Conservation (phyloP, 2,888 invertebrate species). For the Notodonta ziczac region DNA sequence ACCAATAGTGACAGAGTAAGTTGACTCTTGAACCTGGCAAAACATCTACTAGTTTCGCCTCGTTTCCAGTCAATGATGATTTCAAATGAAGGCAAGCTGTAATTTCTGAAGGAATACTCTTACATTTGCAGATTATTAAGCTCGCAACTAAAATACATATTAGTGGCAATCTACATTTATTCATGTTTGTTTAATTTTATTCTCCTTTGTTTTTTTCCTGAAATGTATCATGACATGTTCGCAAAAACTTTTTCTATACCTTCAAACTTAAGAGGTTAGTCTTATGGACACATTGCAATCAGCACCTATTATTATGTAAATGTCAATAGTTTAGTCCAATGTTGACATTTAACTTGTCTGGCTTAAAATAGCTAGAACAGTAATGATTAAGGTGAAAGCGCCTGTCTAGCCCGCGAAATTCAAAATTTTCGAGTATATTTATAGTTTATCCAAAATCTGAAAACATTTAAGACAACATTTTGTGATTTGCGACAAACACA, state of each 20-base stretch:
- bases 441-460: no score
- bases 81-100: constrained; percentile 23
- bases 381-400: no score
- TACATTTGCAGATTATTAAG: not conserved
- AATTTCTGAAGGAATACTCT: constrained; percentile 12
- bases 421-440: no score
- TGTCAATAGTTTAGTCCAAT: no score
- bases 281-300: no score
- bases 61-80: constrained; percentile 10
- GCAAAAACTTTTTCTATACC: not conserved
- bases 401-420: no score
- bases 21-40: constrained; percentile 24
- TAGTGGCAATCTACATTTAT: not conserved
- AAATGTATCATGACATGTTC: not conserved
- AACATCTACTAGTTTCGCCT: constrained; percentile 26
- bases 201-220: not conserved
- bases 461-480: no score
- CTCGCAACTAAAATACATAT: not conserved
- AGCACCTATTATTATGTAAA: no score
- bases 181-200: not conserved
- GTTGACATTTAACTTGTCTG: no score
- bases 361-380: no score
- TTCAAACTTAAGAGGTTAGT: not conserved
- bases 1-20: constrained; percentile 36
- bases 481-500: no score